phyloP scores from a whole-genome alignment of 2,113 vertebrate genomes.

The Pedionomus torquatus region DNA sequence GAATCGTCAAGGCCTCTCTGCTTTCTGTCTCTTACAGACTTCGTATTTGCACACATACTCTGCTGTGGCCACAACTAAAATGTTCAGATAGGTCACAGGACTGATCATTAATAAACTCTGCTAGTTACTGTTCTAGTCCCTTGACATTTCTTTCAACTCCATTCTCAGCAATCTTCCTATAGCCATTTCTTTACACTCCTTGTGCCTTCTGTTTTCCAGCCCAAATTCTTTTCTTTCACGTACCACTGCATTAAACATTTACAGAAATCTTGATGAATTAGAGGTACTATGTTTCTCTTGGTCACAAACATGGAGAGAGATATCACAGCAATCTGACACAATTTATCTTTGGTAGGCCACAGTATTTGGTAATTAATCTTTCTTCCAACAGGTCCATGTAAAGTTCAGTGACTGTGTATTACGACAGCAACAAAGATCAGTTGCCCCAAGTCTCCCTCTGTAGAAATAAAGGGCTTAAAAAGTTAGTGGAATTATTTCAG shows the following conservation, averaged over 20 bases:
- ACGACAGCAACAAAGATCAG: background rate
- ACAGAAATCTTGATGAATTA: background rate
- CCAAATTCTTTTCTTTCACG: background rate
- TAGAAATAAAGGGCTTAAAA: background rate
- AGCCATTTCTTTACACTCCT: background rate
- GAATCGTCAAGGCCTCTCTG: constrained; percentile 43
- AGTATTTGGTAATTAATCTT: background rate
- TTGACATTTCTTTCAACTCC: background rate
- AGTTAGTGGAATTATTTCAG: background rate
- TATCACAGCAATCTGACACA: background rate
- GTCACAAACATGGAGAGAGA: background rate
- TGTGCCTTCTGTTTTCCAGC: background rate
- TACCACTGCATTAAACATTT: background rate
- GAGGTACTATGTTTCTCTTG: background rate
- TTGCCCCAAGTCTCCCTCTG: background rate
- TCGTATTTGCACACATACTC: background rate
- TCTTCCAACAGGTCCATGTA: background rate
- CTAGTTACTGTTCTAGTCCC: background rate
- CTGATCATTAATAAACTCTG: background rate
- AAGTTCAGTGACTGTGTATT: background rate
- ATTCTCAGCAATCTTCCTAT: background rate
- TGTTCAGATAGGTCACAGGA: background rate
- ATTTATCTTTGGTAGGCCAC: background rate
- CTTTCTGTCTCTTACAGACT: background rate
- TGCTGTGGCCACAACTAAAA: background rate